phyloP scores from a whole-genome alignment of 2,797 vertebrate genomes.

The Tamandua tetradactyla region DNA sequence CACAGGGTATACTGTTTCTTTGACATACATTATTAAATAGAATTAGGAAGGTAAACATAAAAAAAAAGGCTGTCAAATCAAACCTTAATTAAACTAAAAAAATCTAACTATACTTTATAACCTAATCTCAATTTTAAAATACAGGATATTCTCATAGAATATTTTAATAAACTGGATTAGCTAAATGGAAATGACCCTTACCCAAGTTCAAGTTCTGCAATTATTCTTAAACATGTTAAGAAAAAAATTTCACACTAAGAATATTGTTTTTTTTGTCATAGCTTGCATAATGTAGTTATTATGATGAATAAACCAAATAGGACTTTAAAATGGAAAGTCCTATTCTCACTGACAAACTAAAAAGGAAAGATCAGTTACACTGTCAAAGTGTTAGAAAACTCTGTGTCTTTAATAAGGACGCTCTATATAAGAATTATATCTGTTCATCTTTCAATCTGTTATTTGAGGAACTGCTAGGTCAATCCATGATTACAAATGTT shows the following conservation, averaged over 20 bases:
- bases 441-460: conserved; percentile 53
- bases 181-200: not conserved
- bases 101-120: conserved; percentile 25
- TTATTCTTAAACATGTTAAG: conserved; percentile 5
- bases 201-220: not conserved
- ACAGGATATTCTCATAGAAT: not conserved
- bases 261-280: not conserved
- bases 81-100: not conserved
- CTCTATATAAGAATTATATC: conserved; percentile 38
- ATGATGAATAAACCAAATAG: not conserved
- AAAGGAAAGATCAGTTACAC: not conserved
- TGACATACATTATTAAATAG: not conserved
- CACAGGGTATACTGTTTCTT: not conserved
- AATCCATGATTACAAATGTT: conserved; percentile 41
- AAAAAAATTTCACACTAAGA: not conserved
- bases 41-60: not conserved
- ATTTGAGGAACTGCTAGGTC: conserved; percentile 15
- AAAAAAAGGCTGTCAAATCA: not conserved
- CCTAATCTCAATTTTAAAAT: conserved; percentile 25
- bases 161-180: not conserved
- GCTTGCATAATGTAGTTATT: not conserved
- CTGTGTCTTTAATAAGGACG: conserved; percentile 21
- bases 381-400: conserved; percentile 34
- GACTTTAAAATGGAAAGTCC: conserved; percentile 32
- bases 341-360: conserved; percentile 21